Percentiles rank a stretch among this genome's conserved stretches.
These are phyloP conservation scores for Phragmatobia fuliginosa DNA, from an alignment of 2,888 invertebrate species.

Conservation along the genomic window DNA sequence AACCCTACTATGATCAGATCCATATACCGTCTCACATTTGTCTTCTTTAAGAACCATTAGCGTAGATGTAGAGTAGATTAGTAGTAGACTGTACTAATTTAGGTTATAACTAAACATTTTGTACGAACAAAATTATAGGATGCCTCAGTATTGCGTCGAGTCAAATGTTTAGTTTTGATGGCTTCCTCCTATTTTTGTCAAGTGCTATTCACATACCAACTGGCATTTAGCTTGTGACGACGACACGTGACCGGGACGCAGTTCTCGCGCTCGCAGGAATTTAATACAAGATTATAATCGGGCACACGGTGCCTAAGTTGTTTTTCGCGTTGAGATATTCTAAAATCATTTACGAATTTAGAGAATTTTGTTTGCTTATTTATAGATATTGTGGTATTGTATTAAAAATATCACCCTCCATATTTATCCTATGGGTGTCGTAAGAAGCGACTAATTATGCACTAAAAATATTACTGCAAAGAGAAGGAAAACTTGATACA, in stretches of 20 bases:
- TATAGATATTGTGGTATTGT: too few relatives aligned
- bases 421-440: too few relatives aligned
- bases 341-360: conserved; percentile 40
- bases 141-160: not conserved
- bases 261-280: conserved; percentile 72
- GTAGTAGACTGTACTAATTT: not conserved
- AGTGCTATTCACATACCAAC: conserved; percentile 12
- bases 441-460: too few relatives aligned
- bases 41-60: not conserved
- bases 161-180: not conserved
- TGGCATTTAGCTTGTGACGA: conserved; percentile 8
- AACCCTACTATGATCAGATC: too few relatives aligned
- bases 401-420: too few relatives aligned
- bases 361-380: conserved; percentile 18
- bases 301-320: conserved; percentile 48
- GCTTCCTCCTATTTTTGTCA: conserved; percentile 26
- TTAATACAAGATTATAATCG: conserved; percentile 68
- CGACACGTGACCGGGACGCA: conserved; percentile 69
- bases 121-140: not conserved
- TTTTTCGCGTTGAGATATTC: conserved; percentile 47
- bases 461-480: too few relatives aligned
- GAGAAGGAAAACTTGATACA: too few relatives aligned
- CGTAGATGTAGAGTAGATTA: not conserved
- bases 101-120: not conserved
- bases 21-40: not conserved